These are phyloP conservation scores for Drosophila neoperkinsi DNA, from an alignment of 2,888 invertebrate species.

Conservation along the genomic window DNA sequence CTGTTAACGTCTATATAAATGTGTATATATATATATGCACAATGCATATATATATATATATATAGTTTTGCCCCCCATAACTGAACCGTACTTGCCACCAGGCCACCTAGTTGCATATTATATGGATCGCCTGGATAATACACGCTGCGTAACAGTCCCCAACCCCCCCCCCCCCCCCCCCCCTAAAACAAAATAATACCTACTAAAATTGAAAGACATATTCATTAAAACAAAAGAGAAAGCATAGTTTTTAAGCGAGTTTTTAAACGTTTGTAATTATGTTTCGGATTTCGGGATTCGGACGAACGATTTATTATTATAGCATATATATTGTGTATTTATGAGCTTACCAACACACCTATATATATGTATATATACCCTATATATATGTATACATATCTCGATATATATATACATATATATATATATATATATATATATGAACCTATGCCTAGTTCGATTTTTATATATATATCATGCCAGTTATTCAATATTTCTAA, in stretches of 20 bases:
- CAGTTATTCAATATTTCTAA: neutral
- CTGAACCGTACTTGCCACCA: constrained; percentile 60
- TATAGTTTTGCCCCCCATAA: constrained; percentile 36
- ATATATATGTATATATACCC: constrained; percentile 51
- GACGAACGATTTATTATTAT: constrained; percentile 37
- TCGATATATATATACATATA: constrained; percentile 56
- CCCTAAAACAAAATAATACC: constrained; percentile 8
- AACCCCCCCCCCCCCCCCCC: neutral
- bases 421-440: constrained; percentile 56
- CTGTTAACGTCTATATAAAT: constrained; percentile 14
- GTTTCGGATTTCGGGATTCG: constrained; percentile 36
- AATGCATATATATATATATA: constrained; percentile 21
- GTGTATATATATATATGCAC: constrained; percentile 2
- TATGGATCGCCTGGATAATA: constrained; percentile 54
- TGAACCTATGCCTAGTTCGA: constrained; percentile 47
- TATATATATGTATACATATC: constrained; percentile 54
- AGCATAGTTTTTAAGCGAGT: constrained; percentile 54
- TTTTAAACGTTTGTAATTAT: constrained; percentile 53
- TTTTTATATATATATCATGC: constrained; percentile 32
- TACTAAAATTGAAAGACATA: constrained; percentile 69
- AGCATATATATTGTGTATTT: constrained; percentile 70
- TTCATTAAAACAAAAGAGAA: constrained; percentile 49
- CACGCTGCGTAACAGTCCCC: constrained; percentile 29
- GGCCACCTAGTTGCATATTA: constrained; percentile 78
- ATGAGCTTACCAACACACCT: constrained; percentile 67